These are phyloP conservation scores for Bugula neritina DNA, from an alignment of 2,888 invertebrate genomes.

Conservation along the genomic window DNA sequence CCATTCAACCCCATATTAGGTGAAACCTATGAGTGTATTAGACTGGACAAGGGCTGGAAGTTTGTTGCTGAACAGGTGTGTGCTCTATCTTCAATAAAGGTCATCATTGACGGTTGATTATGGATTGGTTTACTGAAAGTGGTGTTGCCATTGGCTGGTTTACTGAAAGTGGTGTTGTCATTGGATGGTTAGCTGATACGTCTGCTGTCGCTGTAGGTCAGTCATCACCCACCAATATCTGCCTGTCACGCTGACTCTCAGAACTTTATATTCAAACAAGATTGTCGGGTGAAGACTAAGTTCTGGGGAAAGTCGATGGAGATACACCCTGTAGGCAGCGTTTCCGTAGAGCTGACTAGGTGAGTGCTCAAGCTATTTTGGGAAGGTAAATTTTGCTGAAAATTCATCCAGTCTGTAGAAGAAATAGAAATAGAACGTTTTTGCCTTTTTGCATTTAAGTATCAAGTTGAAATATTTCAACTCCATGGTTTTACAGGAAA, in stretches of 20 bases:
- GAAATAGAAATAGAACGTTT: too few species aligned
- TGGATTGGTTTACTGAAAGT: too few species aligned
- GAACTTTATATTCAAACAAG: slow-evolving; percentile 75
- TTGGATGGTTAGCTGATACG: too few species aligned
- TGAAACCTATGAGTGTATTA: slow-evolving; percentile 74
- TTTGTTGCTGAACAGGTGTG: slow-evolving; percentile 72
- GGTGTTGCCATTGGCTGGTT: too few species aligned
- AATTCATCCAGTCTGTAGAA: too few species aligned
- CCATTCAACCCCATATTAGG: slow-evolving; percentile 78
- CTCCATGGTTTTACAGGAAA: too few species aligned
- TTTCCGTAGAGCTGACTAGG: slow-evolving; percentile 60
- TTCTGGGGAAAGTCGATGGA: slow-evolving; percentile 89
- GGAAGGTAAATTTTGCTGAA: too few species aligned
- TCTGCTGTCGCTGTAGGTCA: slow-evolving; percentile 64
- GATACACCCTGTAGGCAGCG: slow-evolving; percentile 70
- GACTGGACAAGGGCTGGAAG: slow-evolving; percentile 71
- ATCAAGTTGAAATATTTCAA: too few species aligned
- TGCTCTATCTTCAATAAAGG: too few species aligned
- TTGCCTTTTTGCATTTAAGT: too few species aligned
- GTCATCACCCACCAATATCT: slow-evolving; percentile 77
- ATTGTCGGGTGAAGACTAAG: slow-evolving; percentile 75
- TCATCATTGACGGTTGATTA: too few species aligned
- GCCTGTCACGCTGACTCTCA: slow-evolving; percentile 73
- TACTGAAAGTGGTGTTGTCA: too few species aligned
- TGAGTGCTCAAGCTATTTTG: slow-evolving; percentile 33